Conservation (phyloP, 2,888 invertebrate species). For the Rhingia campestris region DNA sequence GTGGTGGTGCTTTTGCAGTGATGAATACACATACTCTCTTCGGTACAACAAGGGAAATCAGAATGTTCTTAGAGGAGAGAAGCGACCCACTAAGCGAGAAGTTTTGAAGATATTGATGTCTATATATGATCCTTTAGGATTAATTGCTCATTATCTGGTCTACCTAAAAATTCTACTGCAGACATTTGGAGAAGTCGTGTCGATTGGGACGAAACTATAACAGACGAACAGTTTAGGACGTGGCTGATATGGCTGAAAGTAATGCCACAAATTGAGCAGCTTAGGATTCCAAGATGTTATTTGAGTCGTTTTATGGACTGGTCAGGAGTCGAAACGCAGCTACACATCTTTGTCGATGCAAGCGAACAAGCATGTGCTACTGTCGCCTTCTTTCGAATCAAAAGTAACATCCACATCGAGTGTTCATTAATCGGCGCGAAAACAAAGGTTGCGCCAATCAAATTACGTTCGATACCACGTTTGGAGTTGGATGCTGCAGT, state of each 20-base stretch:
- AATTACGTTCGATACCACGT: conserved; percentile 12
- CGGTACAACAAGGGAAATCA: not conserved
- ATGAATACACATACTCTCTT: conserved; percentile 16
- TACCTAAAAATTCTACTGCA: conserved; percentile 75
- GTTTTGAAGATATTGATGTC: conserved; percentile 74
- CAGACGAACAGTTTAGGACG: conserved; percentile 28
- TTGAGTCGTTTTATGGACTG: not conserved
- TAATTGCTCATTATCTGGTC: conserved; percentile 74
- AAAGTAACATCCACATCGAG: conserved; percentile 1
- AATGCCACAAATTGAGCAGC: conserved; percentile 28
- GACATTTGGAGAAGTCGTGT: conserved; percentile 60
- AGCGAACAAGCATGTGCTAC: conserved; percentile 20
- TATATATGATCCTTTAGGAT: conserved; percentile 77
- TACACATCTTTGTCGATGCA: conserved; percentile 32
- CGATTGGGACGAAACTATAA: conserved; percentile 32
- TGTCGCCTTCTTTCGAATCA: conserved; percentile 24
- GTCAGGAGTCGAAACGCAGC: conserved; percentile 59
- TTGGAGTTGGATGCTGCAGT: conserved; percentile 35
- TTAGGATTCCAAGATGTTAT: too few species aligned
- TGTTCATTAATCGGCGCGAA: conserved; percentile 17
- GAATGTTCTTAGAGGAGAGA: too few species aligned
- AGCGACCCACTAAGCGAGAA: too few species aligned
- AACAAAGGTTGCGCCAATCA: conserved; percentile 31
- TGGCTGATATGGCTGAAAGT: conserved; percentile 75
- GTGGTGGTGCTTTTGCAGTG: conserved; percentile 21